Evolutionary conservation across 2,888 invertebrate genomes (phyloP), one percentile per base, ranked within the genome.

Genomic region (Chloroclysta siterata): DNA sequence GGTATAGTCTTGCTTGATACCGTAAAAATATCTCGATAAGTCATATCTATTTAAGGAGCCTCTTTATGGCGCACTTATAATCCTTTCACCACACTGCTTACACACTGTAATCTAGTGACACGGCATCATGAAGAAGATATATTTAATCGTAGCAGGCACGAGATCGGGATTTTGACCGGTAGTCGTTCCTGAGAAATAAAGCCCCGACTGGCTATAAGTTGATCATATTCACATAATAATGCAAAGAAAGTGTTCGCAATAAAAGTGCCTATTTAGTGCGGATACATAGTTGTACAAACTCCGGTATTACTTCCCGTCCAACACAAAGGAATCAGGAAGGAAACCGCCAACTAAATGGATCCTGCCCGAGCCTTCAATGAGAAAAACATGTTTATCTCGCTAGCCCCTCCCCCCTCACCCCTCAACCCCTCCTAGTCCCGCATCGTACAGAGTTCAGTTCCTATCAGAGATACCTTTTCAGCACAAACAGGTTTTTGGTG

Each of bases 341-440:
- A 47, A 53, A 56, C 14, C 36, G 47, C 22, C 22, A 48, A 56
- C 47, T 48, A 48, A 39, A 56, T 56, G 39, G 41, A 50, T 53
- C 41, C 13, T 29, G 53, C 28, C 41, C 36, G 48, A 51, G 22
- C 50, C 14, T 3, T 50, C 29, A 42, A 57, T 44, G 51, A 58
- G 58, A 58, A 52, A 58, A 58, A 58, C 58, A 58, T 58, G 58
- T 58, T 58, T 58, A 52, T 58, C 17, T 51, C 42, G 6, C 8
- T 14, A 5, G 41, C 50, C n/a, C 48, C 4, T 13, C 50, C 17
- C 8, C 51, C 41, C 8, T 10, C 57, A 1, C 56, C 11, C 0
- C 56, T 5, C 14, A 42, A 4, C 15, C 29, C 17, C 50, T n/a
- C 33, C 15, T 28, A 28, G 51, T 13, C 41, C 53, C 42, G 53